phyloP scores from a whole-genome alignment of 2,888 invertebrate species.

The Eupithecia pulchellata region DNA sequence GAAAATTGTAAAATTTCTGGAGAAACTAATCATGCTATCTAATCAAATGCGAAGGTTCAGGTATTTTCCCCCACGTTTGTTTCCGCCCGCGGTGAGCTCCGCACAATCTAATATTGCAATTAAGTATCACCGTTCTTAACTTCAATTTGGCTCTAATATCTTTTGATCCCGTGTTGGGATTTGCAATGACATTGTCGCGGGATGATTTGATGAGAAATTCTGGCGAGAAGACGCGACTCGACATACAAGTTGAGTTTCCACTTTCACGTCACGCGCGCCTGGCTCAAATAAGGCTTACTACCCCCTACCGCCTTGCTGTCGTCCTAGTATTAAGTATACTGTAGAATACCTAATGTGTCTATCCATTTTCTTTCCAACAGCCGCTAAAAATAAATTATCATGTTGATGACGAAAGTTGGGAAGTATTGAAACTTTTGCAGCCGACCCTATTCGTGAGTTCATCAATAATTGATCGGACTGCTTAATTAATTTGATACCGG shows the following conservation, averaged over 20 bases:
- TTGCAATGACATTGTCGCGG: constrained; percentile 80
- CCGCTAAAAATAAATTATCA: constrained; percentile 46
- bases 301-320: constrained; percentile 69
- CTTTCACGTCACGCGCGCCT: constrained; percentile 82
- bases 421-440: constrained; percentile 42
- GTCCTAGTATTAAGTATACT: constrained; percentile 73
- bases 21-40: constrained; percentile 31
- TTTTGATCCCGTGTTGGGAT: constrained; percentile 81
- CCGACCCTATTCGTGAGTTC: constrained; percentile 38
- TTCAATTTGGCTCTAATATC: constrained; percentile 81
- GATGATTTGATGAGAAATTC: constrained; percentile 83
- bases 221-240: constrained; percentile 73
- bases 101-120: constrained; percentile 54
- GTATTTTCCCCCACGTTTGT: constrained; percentile 40
- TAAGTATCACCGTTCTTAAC: constrained; percentile 64
- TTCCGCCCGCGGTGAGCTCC: constrained; percentile 38
- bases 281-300: constrained; percentile 83
- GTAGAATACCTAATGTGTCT: constrained; percentile 77
- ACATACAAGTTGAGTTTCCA: constrained; percentile 77
- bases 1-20: neutral
- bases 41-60: constrained; percentile 35
- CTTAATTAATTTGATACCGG: constrained; percentile 42
- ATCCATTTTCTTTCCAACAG: constrained; percentile 43
- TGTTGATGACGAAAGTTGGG: constrained; percentile 46
- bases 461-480: constrained; percentile 48